Percentiles rank a stretch among this genome's conserved stretches.
phyloP scores from a whole-genome alignment of 2,113 vertebrate species.

The Phalacrocorax aristotelis region DNA sequence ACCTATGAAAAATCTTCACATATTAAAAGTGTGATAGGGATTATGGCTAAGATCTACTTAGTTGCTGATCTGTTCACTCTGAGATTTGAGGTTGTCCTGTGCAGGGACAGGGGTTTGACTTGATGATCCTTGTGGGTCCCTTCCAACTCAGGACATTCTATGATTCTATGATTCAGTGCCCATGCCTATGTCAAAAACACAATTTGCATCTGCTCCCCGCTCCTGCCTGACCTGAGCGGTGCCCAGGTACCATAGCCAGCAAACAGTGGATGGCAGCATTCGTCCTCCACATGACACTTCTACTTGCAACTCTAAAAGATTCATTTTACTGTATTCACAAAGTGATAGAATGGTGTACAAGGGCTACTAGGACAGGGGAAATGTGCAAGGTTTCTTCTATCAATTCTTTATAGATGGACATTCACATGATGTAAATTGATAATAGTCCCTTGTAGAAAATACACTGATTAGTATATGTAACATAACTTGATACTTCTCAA shows the following conservation, averaged over 20 bases:
- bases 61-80: neutral
- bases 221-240: fast-evolving
- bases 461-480: neutral
- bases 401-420: fast-evolving
- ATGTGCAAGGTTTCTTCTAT: neutral
- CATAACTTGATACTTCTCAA: neutral
- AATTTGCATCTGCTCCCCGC: neutral
- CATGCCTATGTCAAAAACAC: neutral
- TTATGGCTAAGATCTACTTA: neutral
- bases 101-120: too few species aligned
- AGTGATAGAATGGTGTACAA: neutral
- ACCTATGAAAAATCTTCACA: neutral
- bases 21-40: neutral
- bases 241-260: neutral
- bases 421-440: neutral
- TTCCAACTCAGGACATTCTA: too few species aligned
- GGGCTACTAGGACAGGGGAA: neutral
- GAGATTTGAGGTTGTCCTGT: too few species aligned
- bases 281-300: neutral
- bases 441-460: neutral
- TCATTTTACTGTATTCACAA: neutral
- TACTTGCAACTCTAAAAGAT: neutral
- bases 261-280: neutral
- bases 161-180: neutral
- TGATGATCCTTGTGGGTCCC: too few species aligned